Conservation (phyloP, 2,113 vertebrate species). For the Morone saxatilis region DNA sequence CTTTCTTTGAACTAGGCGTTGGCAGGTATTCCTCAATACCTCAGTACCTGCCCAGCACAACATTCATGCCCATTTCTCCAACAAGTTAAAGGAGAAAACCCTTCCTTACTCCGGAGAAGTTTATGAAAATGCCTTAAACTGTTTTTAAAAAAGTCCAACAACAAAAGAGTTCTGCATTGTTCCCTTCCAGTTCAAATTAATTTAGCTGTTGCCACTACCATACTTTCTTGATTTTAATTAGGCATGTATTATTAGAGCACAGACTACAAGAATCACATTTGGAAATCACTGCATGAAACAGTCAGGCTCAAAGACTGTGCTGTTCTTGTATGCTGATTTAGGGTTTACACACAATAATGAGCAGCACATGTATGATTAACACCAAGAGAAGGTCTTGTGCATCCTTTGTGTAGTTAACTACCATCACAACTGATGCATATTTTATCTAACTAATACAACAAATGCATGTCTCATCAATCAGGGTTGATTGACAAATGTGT, state of each 20-base stretch:
- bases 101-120: conserved; percentile 7
- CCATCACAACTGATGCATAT: background rate
- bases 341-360: background rate
- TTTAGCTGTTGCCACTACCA: background rate
- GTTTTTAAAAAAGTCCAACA: background rate
- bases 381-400: background rate
- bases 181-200: background rate
- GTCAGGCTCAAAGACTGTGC: conserved; percentile 24
- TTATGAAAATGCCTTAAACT: conserved; percentile 11
- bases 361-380: background rate
- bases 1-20: conserved; percentile 54
- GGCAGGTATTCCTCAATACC: conserved; percentile 44
- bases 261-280: conserved; percentile 47
- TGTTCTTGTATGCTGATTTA: conserved; percentile 29
- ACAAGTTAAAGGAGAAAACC: conserved; percentile 7
- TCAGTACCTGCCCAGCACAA: conserved; percentile 40
- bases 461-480: background rate
- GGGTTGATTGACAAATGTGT: too few species aligned
- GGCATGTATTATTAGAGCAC: conserved; percentile 44
- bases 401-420: background rate
- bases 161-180: background rate
- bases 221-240: conserved; percentile 42
- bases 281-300: conserved; percentile 54
- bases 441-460: background rate
- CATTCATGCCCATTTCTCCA: conserved; percentile 32